A percentile compares a stretch with the other conserved stretches of the same genome.
Evolutionary conservation across 2,888 invertebrate species (phyloP).

Genomic region (Pharmacophagus antenor): DNA sequence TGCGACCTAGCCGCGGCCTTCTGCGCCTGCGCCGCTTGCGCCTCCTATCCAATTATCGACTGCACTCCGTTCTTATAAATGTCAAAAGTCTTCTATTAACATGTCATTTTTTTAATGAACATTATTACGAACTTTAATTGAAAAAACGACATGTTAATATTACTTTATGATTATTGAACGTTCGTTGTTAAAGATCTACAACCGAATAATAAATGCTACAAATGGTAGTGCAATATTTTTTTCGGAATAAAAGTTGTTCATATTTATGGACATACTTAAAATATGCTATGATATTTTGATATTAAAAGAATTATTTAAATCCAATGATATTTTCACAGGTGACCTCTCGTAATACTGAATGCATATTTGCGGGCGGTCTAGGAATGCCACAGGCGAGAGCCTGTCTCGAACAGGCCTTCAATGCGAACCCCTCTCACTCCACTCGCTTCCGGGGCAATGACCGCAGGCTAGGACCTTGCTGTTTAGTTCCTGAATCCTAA

Average conservation of each 20-base stretch:
- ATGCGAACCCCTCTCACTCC: slow-evolving; percentile 31
- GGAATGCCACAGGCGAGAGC: slow-evolving; percentile 44
- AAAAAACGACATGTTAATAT: too few relatives aligned
- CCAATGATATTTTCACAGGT: slow-evolving; percentile 18
- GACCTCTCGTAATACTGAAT: slow-evolving; percentile 37
- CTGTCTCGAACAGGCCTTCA: slow-evolving; percentile 30
- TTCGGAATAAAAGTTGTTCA: too few relatives aligned
- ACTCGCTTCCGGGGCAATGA: slow-evolving; percentile 60
- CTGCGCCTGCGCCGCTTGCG: slow-evolving; percentile 33
- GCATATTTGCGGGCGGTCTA: slow-evolving; percentile 48
- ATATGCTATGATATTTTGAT: too few relatives aligned
- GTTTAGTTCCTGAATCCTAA: slow-evolving; percentile 40
- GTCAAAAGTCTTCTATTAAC: slow-evolving; percentile 2
- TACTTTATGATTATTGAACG: too few relatives aligned
- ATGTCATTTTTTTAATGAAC: too few relatives aligned
- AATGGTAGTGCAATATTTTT: too few relatives aligned
- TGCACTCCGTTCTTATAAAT: slow-evolving; percentile 27
- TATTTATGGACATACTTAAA: too few relatives aligned
- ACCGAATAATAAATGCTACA: too few relatives aligned
- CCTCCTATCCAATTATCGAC: slow-evolving; percentile 42
- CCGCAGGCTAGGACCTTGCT: slow-evolving; percentile 53
- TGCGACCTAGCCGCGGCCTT: slow-evolving; percentile 36
- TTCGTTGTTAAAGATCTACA: too few relatives aligned
- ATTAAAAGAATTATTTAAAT: slow-evolving; percentile 28
- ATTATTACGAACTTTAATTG: too few relatives aligned